Conservation (phyloP, 2,888 invertebrate genomes). For the Thymelicus acteon region DNA sequence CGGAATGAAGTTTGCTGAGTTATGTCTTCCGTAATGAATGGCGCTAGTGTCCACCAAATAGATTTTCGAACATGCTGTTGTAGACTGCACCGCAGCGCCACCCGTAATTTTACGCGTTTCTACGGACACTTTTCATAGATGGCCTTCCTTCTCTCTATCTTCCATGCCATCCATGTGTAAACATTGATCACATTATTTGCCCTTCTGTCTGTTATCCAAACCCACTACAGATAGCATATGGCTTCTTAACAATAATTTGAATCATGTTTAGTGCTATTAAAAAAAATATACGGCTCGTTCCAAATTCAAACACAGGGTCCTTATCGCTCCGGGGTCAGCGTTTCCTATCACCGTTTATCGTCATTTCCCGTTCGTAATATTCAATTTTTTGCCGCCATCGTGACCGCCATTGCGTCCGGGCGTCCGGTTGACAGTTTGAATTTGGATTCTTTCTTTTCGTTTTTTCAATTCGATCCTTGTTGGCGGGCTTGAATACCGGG, state of each 20-base stretch:
- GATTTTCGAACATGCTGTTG: too few species aligned
- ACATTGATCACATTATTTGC: not conserved
- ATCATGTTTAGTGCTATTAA: conserved; percentile 17
- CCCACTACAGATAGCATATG: not conserved
- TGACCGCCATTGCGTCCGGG: conserved; percentile 31
- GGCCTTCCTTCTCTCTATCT: too few species aligned
- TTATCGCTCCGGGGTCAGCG: conserved; percentile 70
- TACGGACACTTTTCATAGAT: too few species aligned
- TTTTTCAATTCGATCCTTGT: conserved; percentile 19
- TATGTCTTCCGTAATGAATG: too few species aligned
- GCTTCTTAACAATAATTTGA: not conserved
- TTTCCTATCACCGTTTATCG: conserved; percentile 68
- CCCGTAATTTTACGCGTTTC: too few species aligned
- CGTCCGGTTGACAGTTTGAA: conserved; percentile 36
- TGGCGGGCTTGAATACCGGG: conserved; percentile 2
- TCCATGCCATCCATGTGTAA: too few species aligned
- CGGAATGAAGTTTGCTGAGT: too few species aligned
- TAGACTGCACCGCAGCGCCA: too few species aligned
- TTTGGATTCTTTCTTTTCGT: conserved; percentile 32
- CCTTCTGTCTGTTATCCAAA: not conserved
- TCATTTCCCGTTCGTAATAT: conserved; percentile 65
- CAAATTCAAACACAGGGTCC: conserved; percentile 30
- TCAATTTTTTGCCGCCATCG: conserved; percentile 46
- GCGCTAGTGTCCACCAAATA: too few species aligned
- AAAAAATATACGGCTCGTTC: conserved; percentile 30